Evolutionary conservation across 2,888 invertebrate genomes (phyloP), one percentile per base, ranked within the genome.

Genomic region (Parasteatoda lunata): DNA sequence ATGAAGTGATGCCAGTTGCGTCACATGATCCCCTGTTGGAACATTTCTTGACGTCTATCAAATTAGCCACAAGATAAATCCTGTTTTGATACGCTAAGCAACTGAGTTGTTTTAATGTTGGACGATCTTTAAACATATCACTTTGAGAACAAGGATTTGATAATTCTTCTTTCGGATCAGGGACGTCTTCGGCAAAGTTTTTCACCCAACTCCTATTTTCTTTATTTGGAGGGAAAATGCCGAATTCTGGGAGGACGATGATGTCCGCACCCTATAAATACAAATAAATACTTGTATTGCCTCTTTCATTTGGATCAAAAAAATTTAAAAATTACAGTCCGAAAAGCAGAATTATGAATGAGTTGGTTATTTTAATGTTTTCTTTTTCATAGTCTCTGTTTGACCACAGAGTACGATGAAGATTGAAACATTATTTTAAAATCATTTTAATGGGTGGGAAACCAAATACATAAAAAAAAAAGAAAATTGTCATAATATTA

Each of bases 181-280:
- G 84, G 3, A 84, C 72, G 54, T 72, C 69, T 30, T 72, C 79
- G 0, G 71, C 72, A 52, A 73, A 71, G 6, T 47, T 49, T 11
- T 9, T 5, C 48, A 84, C 9, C 3, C 45, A 13, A 45, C 9
- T 48, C 3, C 54, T 15, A 9, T 47, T 78, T 49, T 49, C 9
- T 6, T 82, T 82, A 4, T 52, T 64, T 13, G 54, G 52, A 30
- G 75, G 76, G 59, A 78, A 51, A n/a, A 93, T 91, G 0, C 92
- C 91, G 59, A 92, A 91, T 91, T 97, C 96, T 0, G 97, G 96
- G 90, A 96, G 96, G 0, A 96, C 94, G 7, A 97, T 93, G 47
- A 97, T 95, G 90, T 96, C 95, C 0, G 94, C 94, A 86, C 92
- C 92, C 95, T 95, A 92, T 59, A 68, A 79, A 84, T 30, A 52